phyloP scores from a whole-genome alignment of 23 tunicate genomes.

The Clavelina lepadiformis region DNA sequence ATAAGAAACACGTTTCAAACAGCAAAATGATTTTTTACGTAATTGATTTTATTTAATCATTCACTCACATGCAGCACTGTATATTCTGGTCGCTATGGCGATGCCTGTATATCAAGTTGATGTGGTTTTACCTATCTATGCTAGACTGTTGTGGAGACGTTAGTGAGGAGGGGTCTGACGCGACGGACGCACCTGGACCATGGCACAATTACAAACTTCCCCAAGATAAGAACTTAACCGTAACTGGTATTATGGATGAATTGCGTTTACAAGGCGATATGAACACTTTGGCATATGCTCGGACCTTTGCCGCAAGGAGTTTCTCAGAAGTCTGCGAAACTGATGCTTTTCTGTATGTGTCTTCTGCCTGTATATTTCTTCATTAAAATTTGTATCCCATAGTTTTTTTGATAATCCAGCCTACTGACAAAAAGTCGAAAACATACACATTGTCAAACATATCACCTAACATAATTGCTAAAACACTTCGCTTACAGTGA shows the following conservation, averaged over 20 bases:
- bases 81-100: no score
- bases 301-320: slow-evolving; percentile 70
- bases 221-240: slow-evolving; percentile 36
- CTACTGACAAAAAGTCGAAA: neutral
- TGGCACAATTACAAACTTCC: slow-evolving; percentile 5
- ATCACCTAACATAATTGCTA: neutral
- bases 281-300: slow-evolving; percentile 32
- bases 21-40: no score
- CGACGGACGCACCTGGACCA: slow-evolving; percentile 9
- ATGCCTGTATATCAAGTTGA: no score
- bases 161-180: slow-evolving; percentile 7
- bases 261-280: slow-evolving; percentile 79
- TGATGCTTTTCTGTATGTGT: slow-evolving; percentile 55
- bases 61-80: no score
- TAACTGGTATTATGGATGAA: slow-evolving; percentile 78
- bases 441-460: neutral
- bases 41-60: no score
- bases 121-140: no score
- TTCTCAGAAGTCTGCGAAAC: slow-evolving; percentile 20
- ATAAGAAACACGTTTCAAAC: no score
- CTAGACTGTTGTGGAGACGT: no score
- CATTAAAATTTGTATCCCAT: neutral
- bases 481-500: slow-evolving; percentile 9
- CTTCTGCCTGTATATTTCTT: neutral
- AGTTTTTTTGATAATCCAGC: neutral